Evolutionary conservation across 2,797 vertebrate genomes (phyloP), one percentile per base, ranked within the genome.

Genomic region (Buphagus erythrorhynchus): DNA sequence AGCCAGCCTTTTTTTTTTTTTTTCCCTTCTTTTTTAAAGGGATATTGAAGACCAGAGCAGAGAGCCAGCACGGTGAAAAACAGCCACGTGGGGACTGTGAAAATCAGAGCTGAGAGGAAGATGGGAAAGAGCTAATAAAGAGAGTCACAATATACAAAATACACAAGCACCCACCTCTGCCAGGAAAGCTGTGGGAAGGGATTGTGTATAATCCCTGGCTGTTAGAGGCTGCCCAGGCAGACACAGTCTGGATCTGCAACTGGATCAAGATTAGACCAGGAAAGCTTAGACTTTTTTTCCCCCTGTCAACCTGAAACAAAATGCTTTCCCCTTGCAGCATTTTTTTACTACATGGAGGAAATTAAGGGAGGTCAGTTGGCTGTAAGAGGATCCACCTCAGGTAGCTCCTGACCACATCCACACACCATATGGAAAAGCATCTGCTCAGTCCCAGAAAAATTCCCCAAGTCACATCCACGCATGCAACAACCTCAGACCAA

Each of bases 51-150:
- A 69, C 26, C n/a, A 59, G 51, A 95, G 33, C n/a, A 69, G 77
- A 87, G 26, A 81, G 67, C 68, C 86, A 95, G 77, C 42, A 54
- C 36, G 76, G 45, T 72, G 69, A 85, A 93, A 94, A 94, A 92
- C 65, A 81, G 72, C 54, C 91, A 87, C 3, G 2, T 28, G 42
- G 85, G 78, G 84, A 93, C 74, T 48, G 71, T 79, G 92, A 92
- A 95, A 95, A 90, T 38, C 83, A 84, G 61, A 97, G 71, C 86
- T 80, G 68, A 91, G 59, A 77, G 26, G 31, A 88, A 93, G 88
- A 94, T 65, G 58, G 86, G 88, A 67, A 94, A 88, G 29, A 57
- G 68, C 58, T 88, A 90, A 89, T 72, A 68, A 91, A 95, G 73
- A 93, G 22, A 82, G 48, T 74, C 54, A 65, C 38, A 57, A 52